phyloP scores from a whole-genome alignment of 2,797 vertebrate genomes.

The Moxostoma hubbsi region DNA sequence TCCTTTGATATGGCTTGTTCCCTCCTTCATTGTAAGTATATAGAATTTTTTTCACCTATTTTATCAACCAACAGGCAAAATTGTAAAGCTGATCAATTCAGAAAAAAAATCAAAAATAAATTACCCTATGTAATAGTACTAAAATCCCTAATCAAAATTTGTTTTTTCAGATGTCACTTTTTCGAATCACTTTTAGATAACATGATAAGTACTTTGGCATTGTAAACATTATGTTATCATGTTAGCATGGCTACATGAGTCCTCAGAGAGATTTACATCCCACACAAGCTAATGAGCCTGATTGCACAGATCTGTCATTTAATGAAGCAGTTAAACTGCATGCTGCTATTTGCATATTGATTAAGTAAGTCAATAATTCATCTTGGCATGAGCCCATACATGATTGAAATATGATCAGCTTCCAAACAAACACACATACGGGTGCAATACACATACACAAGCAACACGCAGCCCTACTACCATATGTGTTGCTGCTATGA shows the following conservation, averaged over 20 bases:
- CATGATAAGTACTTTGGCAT: neutral
- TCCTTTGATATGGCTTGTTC: no score
- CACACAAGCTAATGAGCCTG: constrained; percentile 57
- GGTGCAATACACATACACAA: neutral
- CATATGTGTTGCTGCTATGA: neutral
- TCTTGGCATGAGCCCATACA: constrained; percentile 44
- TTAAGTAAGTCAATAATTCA: constrained; percentile 59
- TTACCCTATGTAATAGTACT: no score
- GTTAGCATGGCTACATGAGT: neutral
- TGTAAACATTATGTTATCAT: constrained; percentile 9
- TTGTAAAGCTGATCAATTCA: no score
- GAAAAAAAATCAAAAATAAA: no score
- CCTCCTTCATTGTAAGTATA: no score
- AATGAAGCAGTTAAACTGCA: constrained; percentile 64
- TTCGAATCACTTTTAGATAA: no score
- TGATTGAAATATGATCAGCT: constrained; percentile 32
- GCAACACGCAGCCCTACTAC: neutral
- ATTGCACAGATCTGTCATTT: constrained; percentile 65
- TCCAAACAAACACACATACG: constrained; percentile 15
- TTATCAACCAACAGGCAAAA: no score
- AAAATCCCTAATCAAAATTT: no score
- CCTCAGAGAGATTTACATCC: constrained; percentile 7
- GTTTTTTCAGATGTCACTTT: no score
- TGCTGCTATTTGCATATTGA: constrained; percentile 61
- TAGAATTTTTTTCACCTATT: no score